These are phyloP conservation scores for Griposia aprilina DNA, from an alignment of 2,888 invertebrate species.

Conservation along the genomic window DNA sequence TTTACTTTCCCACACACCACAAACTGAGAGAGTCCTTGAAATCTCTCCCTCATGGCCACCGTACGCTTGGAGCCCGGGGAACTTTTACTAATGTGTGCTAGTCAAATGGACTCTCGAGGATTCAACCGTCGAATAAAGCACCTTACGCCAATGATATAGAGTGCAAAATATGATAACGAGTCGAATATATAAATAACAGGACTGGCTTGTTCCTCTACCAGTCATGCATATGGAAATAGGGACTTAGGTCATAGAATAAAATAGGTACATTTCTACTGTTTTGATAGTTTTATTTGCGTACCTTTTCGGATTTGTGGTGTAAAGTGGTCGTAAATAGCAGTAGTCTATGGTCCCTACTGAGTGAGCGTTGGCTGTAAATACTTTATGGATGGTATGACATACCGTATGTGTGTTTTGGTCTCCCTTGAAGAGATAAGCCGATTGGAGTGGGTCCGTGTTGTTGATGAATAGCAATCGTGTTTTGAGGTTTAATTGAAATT, in stretches of 20 bases:
- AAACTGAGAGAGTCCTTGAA: conserved; percentile 64
- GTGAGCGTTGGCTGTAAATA: conserved; percentile 60
- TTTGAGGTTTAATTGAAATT: conserved; percentile 60
- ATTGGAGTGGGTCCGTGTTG: conserved; percentile 60
- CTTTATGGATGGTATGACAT: conserved; percentile 52
- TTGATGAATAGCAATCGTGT: conserved; percentile 64
- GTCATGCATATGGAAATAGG: conserved; percentile 90
- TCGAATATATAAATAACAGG: conserved; percentile 76
- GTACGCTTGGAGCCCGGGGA: conserved; percentile 80
- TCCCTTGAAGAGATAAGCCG: conserved; percentile 58
- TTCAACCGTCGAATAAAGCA: conserved; percentile 78
- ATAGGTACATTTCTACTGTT: conserved; percentile 68
- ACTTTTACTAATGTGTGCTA: conserved; percentile 90
- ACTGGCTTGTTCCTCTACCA: conserved; percentile 77
- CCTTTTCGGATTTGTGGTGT: conserved; percentile 70
- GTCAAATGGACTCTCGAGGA: conserved; percentile 89
- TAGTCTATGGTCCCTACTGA: conserved; percentile 49
- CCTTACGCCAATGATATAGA: conserved; percentile 76
- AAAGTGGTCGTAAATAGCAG: conserved; percentile 64
- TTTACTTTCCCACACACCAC: conserved; percentile 55
- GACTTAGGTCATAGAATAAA: conserved; percentile 85
- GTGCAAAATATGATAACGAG: conserved; percentile 75
- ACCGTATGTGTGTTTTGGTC: conserved; percentile 25
- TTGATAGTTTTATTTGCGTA: conserved; percentile 74
- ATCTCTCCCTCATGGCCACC: conserved; percentile 74